Base-by-base conservation (phyloP, 1,140 invertebrate species). In the Euglossa dilemma region DNA sequence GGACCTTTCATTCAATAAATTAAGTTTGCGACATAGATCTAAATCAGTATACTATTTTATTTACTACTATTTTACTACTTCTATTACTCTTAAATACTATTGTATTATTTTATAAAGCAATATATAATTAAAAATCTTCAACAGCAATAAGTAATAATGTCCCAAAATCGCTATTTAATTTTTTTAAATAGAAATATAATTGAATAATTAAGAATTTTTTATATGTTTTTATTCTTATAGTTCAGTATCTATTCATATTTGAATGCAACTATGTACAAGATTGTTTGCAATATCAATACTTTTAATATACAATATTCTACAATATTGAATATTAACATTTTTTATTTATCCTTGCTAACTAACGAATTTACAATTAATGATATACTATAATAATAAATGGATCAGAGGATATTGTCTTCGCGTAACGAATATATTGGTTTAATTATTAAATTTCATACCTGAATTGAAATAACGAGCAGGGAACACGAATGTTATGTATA, bases 391-490 rank as follows among this genome's bases (percentile, higher is more conserved):
- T 36, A 36, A 36, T 4, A 70, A 28, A n/a, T 69, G 20, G 1
- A 20, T 16, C 23, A 8, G 11, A 57, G 45, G 63, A 77, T 52
- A 57, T 23, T 14, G 52, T 43, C 63, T 59, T 77, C 45, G 23
- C 28, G 6, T 18, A 16, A 20, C 12, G 47, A 76, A 77, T 28
- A 14, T 28, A 20, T n/a, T n/a, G 56, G 50, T 5, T 63, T 83
- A 78, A 83, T 78, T 71, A 45, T 28, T 56, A 50, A 78, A 72
- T 6, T 67, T 83, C 20, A 52, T 16, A 54, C 25, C 12, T 50
- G 6, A 5, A 47, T 9, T 28, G 25, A 47, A 25, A 47, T 63
- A 54, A 73, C 25, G 43, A 71, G 28, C 45, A 59, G 0, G 14
- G 43, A 71, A 20, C 45, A 59, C 2, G 14, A 25, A 36, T 25